Evolutionary conservation across 2,888 invertebrate species (phyloP).

Genomic region (Mantis religiosa): DNA sequence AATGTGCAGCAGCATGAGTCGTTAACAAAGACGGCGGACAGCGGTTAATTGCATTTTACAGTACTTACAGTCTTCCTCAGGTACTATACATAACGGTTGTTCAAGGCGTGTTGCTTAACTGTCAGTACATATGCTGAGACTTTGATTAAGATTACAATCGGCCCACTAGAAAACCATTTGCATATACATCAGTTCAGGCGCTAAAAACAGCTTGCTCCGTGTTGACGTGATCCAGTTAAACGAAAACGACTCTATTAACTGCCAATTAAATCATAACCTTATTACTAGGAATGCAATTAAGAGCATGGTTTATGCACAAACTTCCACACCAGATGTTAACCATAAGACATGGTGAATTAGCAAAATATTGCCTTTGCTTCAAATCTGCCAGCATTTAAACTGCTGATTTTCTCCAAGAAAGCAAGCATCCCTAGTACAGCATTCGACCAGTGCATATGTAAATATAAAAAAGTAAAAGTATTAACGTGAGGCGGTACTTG

Average conservation of each 20-base stretch:
- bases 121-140: neutral
- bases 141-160: neutral
- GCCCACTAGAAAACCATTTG: neutral
- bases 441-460: no score
- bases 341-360: no score
- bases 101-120: neutral
- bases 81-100: neutral
- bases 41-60: neutral
- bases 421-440: no score
- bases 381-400: no score
- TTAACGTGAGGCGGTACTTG: no score
- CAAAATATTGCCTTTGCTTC: no score
- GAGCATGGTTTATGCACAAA: neutral
- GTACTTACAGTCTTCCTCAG: neutral
- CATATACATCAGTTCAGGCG: neutral
- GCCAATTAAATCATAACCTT: neutral
- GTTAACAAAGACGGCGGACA: neutral
- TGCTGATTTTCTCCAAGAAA: no score
- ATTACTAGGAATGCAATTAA: neutral
- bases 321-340: no score
- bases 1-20: neutral
- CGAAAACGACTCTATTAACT: neutral
- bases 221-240: neutral
- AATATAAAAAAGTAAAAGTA: no score
- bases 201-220: neutral